Evolutionary conservation across 2,113 vertebrate genomes (phyloP), one percentile per base, ranked within the genome.

Genomic region (Scomber colias): DNA sequence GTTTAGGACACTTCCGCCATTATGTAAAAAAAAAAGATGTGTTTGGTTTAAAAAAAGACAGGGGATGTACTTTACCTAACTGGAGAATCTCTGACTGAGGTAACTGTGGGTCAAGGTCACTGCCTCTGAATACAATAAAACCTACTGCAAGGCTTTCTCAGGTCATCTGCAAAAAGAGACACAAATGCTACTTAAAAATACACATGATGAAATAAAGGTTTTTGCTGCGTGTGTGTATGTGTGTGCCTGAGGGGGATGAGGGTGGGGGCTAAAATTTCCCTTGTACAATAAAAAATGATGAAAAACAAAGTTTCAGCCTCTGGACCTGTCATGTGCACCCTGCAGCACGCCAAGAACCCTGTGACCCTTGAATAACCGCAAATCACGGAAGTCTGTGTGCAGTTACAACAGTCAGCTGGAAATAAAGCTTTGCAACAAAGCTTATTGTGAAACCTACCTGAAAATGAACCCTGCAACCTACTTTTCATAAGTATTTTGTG

Each of bases 261-360:
- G 24, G 24, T 27, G 40, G 53, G 53, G 66, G 24, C 14, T 60
- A 46, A 72, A 66, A 64, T 27, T 40, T 64, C 11, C 16, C 54
- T 48, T 4, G 53, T 55, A n/a, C 56, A 60, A 48, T 66, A 49
- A 48, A 73, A 79, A 45, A 57, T 27, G 21, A 10, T 30, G 17
- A 48, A 45, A 71, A 80, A 57, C 30, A 78, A 50, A 69, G 5
- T 27, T n/a, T 66, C 65, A 55, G 69, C 15, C 64, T 64, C 57
- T 79, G 66, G 65, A 6, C 30, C 9, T 31, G 44, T 87, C 69
- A 61, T 21, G 10, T 65, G 59, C 2, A 60, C 51, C 30, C 30
- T 4, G 50, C 48, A 67, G 74, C 21, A 30, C 5, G n/a, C 51
- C 53, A 82, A 60, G 44, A 78, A 79, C 71, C 66, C 53, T 45